A percentile compares a stretch with the other conserved stretches of the same genome.
phyloP scores from a whole-genome alignment of 2,888 invertebrate species.

The Corbicula japonica region DNA sequence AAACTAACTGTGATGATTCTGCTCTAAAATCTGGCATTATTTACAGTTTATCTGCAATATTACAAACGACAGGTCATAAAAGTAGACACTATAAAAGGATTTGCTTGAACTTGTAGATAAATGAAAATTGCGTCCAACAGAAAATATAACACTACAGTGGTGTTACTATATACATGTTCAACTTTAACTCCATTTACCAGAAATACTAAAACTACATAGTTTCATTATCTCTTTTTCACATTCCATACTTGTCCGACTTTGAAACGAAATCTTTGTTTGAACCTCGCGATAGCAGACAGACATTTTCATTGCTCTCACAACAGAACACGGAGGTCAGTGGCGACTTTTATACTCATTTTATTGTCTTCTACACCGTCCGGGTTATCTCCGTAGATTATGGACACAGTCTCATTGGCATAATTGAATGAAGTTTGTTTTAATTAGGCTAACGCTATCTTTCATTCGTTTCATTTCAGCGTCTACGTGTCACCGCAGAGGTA shows the following conservation, averaged over 20 bases:
- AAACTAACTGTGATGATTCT: too few relatives aligned
- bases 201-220: too few relatives aligned
- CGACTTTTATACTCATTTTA: slow-evolving; percentile 61
- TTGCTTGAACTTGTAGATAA: too few relatives aligned
- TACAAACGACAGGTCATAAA: too few relatives aligned
- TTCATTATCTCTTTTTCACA: too few relatives aligned
- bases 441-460: slow-evolving; percentile 28
- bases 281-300: slow-evolving; percentile 59
- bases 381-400: slow-evolving; percentile 59
- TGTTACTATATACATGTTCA: too few relatives aligned
- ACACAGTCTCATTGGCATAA: slow-evolving; percentile 26
- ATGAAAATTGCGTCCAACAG: too few relatives aligned
- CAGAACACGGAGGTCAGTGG: slow-evolving; percentile 58
- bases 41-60: too few relatives aligned
- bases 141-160: too few relatives aligned
- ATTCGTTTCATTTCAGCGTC: slow-evolving; percentile 24
- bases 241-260: slow-evolving; percentile 63
- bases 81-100: too few relatives aligned
- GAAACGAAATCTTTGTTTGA: slow-evolving; percentile 66
- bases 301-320: slow-evolving; percentile 68
- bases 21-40: too few relatives aligned
- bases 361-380: slow-evolving; percentile 46
- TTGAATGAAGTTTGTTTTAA: slow-evolving; percentile 37
- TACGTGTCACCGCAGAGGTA: slow-evolving; percentile 5
- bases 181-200: too few relatives aligned